Evolutionary conservation across 1,140 invertebrate species (phyloP), one percentile per base, ranked within the genome.

Genomic region (Brachionus paranguensis): DNA sequence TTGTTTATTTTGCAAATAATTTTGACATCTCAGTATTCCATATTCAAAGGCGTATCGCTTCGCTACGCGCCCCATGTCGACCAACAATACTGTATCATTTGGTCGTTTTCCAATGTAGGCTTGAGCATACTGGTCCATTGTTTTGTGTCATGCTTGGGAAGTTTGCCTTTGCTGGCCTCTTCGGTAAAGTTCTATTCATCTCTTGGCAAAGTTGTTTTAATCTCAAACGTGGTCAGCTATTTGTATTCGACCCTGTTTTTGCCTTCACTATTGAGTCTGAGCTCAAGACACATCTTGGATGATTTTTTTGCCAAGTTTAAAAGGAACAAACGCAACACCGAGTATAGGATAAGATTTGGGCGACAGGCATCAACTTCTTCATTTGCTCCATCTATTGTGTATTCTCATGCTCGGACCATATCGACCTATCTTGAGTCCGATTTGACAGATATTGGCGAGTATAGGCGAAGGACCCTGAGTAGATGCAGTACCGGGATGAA

Each of bases 381-480:
- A 27, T 68, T 64, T 41, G 50, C 78, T 45, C 78, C 78, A 33
- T 81, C 78, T 17, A 68, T 64, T 41, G 37, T 81, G 2, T 81
- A 64, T 47, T 81, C 78, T 3, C 78, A 81, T 81, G 78, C 78
- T 11, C n/a, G 17, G n/a, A 81, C 78, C 3, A 37, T 24, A 12
- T 64, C 53, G 3, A 64, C 17, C 3, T 81, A 29, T 60, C 17
- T 81, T 3, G 78, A 81, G 37, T 37, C 37, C 12, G 78, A 81
- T 37, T 8, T 81, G 24, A 64, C 17, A 7, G 78, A 81, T 47
- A 68, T 64, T 64, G 78, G 53, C 3, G 78, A 81, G 17, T 68
- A 81, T 5, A 81, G 78, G 41, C 53, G 78, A 64, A 60, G 78
- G 53, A 81, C 78, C 12, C 33, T 81, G 24, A 81, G 78, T 20